Conservation (phyloP, 2,797 vertebrate species). For the Dallia pectoralis region DNA sequence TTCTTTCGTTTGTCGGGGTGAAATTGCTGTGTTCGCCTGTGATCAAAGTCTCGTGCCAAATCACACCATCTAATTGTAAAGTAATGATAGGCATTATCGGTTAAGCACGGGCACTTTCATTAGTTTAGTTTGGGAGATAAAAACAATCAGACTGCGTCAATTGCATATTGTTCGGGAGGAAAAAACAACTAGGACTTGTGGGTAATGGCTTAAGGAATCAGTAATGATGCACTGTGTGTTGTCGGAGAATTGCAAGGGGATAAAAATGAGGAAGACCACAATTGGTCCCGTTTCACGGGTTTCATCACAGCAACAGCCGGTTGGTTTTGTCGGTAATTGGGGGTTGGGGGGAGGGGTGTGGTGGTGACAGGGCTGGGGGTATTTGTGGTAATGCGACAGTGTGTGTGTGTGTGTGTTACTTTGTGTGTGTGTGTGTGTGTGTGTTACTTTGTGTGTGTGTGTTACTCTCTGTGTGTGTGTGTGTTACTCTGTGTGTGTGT, state of each 20-base stretch:
- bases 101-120: neutral
- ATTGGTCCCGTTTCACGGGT: neutral
- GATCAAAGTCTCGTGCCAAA: neutral
- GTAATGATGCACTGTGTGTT: neutral
- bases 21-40: neutral
- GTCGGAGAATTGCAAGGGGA: neutral
- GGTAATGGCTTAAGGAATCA: neutral
- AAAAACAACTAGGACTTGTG: neutral
- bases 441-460: too few relatives aligned
- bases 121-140: neutral
- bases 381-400: neutral
- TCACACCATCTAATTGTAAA: neutral
- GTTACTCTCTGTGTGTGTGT: constrained; percentile 31
- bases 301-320: neutral
- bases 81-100: constrained; percentile 7
- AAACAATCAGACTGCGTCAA: neutral
- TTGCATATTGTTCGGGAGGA: neutral
- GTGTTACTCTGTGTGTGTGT: constrained; percentile 41
- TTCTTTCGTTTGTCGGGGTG: constrained; percentile 1
- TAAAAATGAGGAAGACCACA: neutral
- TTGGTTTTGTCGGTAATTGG: neutral
- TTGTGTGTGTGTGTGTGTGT: constrained; percentile 26
- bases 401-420: constrained; percentile 20
- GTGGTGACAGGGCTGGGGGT: neutral
- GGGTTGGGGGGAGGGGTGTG: neutral